A percentile compares a stretch with the other conserved stretches of the same genome.
Evolutionary conservation across 2,888 invertebrate genomes (phyloP).

Genomic region (Seira ritae): DNA sequence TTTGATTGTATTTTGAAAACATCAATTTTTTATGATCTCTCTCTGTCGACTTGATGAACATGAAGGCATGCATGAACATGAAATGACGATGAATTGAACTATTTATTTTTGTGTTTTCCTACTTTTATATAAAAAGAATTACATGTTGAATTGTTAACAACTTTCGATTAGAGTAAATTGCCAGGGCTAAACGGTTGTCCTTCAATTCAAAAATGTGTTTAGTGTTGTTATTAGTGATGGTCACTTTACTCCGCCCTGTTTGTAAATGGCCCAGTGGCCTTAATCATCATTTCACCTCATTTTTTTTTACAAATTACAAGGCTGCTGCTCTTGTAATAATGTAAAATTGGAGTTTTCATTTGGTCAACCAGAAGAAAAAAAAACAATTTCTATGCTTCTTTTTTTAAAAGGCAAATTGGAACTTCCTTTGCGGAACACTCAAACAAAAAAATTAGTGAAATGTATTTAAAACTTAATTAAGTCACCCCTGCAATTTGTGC

Average conservation of each 20-base stretch:
- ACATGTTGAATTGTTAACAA: background rate
- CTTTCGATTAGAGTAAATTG: background rate
- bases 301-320: background rate
- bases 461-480: no score
- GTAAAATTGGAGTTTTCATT: no score
- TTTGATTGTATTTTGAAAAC: background rate
- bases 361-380: no score
- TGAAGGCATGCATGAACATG: background rate
- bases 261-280: slow-evolving; percentile 12
- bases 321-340: no score
- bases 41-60: no score
- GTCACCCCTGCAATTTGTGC: no score
- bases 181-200: background rate
- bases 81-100: background rate
- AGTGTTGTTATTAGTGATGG: background rate
- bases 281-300: slow-evolving; percentile 14
- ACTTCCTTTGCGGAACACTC: no score
- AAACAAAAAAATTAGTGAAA: no score
- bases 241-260: slow-evolving; percentile 6
- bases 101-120: background rate
- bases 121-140: background rate
- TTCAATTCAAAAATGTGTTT: background rate
- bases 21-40: no score
- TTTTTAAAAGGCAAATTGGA: no score
- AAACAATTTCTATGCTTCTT: no score